Base-by-base conservation (phyloP, 2,113 vertebrate species). In the Callipepla californica region DNA sequence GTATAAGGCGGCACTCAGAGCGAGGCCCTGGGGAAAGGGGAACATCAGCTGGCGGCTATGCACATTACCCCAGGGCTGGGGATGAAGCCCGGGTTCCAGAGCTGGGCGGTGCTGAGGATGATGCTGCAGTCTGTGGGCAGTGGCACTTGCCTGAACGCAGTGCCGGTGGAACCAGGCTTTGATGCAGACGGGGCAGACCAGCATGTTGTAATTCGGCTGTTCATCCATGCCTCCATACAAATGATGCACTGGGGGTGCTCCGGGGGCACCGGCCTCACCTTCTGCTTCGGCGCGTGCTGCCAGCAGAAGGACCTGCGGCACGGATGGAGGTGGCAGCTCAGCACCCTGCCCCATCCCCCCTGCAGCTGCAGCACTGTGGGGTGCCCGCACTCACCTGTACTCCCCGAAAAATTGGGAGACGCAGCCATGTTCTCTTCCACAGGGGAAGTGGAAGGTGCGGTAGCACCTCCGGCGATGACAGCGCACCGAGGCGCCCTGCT, bases 351-450 rank as follows among this genome's bases (percentile, higher is more conserved):
- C 7, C 51, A 2, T 73, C 6, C 50, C 32, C 22, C 48, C 4
- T 11, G 40, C 40, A 40, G 9, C 21, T 61, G 14, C 19, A 1
- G 7, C 34, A 14, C 34, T 1, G 0, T 0, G 1, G 20, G 19
- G 40, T 2, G 1, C 11, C 36, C 17, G 1, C 36, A n/a, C 74
- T 70, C 42, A 68, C 92, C 26, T 83, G 47, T 28, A 79, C 23
- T 74, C 74, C 17, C 44, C 15, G 0, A 45, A 68, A 9, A 68
- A 74, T 15, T 68, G 76, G 28, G 36, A 81, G 61, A 78, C 3
- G 23, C 80, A 85, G 20, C 36, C 38, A 11, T 12, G 10, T 22
- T 82, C 23, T 1, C 5, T 50, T 1, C 77, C 47, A 2, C 66
- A 85, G 36, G 70, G 85, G 2, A 68, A 40, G 13, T 89, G 70